Conservation (phyloP, 2,888 invertebrate species). For the Anthoptus insignis region DNA sequence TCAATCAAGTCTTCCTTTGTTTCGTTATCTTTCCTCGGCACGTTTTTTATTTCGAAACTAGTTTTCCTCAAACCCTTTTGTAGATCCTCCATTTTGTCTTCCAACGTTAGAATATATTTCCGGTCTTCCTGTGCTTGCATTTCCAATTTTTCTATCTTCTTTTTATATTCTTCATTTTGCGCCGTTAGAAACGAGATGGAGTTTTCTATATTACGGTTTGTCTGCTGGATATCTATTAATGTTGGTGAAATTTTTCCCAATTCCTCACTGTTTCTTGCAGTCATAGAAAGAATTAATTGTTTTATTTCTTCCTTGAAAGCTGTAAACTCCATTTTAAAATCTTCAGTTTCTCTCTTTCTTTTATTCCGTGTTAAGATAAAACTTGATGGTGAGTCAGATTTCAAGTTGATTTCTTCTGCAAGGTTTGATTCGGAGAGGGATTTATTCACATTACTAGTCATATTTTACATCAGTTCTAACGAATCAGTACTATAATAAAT, state of each 20-base stretch:
- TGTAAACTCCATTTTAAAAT: too few species aligned
- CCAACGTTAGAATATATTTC: slow-evolving; percentile 36
- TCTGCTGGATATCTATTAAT: slow-evolving; percentile 15
- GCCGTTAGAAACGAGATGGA: slow-evolving; percentile 19
- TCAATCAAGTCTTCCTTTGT: slow-evolving; percentile 41
- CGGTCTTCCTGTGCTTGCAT: slow-evolving; percentile 24
- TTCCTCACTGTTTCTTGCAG: too few species aligned
- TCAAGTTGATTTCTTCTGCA: too few species aligned
- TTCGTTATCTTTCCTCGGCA: slow-evolving; percentile 37
- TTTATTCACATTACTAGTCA: too few species aligned
- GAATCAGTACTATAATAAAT: too few species aligned
- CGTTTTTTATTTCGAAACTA: slow-evolving; percentile 45
- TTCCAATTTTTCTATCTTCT: slow-evolving; percentile 10
- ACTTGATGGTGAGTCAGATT: too few species aligned
- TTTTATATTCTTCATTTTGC: slow-evolving; percentile 31
- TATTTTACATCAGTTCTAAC: too few species aligned
- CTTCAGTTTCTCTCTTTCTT: too few species aligned
- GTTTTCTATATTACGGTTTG: slow-evolving; percentile 28
- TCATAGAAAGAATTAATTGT: too few species aligned
- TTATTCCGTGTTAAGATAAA: too few species aligned
- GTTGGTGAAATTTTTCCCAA: slow-evolving; percentile 20
- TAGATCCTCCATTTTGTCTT: slow-evolving; percentile 42
- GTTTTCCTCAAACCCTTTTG: slow-evolving; percentile 35
- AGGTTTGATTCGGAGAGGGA: too few species aligned
- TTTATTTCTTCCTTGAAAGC: too few species aligned